Evolutionary conservation across 2,888 invertebrate genomes (phyloP).

Genomic region (Nephrotoma guestfalica): DNA sequence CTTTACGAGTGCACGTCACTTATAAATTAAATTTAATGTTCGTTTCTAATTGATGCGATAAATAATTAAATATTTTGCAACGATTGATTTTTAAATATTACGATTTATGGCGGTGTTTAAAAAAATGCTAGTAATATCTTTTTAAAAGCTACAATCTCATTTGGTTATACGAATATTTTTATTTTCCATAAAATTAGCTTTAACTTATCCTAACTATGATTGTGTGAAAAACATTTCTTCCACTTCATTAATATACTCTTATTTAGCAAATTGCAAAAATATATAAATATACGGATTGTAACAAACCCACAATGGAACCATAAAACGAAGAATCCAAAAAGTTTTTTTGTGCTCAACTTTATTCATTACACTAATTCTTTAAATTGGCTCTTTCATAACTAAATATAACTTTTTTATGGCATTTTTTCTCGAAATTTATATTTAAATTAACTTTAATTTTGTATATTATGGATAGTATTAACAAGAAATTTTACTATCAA

Average conservation of each 20-base stretch:
- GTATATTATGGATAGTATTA: not conserved
- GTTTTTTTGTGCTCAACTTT: not conserved
- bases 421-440: not conserved
- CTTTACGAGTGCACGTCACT: no score
- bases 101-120: no score
- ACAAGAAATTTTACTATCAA: not conserved
- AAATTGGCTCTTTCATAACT: not conserved
- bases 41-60: no score
- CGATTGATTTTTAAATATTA: no score
- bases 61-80: no score
- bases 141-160: no score
- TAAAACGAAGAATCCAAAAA: not conserved
- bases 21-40: no score
- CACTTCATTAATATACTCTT: not conserved
- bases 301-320: not conserved
- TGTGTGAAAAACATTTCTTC: not conserved
- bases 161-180: no score
- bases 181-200: no score
- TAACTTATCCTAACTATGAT: not conserved
- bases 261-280: not conserved
- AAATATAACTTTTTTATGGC: not conserved
- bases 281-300: not conserved
- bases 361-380: not conserved
- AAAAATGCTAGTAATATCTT: no score
- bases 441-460: not conserved